These are phyloP conservation scores for Alaudala cheleensis DNA, from an alignment of 2,113 vertebrate species.

Conservation along the genomic window DNA sequence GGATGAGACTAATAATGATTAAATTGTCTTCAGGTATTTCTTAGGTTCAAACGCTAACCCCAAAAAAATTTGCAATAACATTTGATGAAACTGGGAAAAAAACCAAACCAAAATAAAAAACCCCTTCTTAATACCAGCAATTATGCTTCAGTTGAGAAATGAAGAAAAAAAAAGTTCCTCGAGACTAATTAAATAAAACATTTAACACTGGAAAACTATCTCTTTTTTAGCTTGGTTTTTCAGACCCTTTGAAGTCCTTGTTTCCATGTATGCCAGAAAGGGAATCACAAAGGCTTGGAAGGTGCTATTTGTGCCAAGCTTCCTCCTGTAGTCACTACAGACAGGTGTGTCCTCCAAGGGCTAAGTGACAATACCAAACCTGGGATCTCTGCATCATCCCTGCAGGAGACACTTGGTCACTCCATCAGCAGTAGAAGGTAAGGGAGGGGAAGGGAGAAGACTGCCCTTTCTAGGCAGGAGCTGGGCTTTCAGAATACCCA, in stretches of 20 bases:
- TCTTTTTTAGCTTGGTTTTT: neutral
- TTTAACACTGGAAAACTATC: neutral
- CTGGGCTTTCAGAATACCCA: neutral
- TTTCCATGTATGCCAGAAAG: neutral
- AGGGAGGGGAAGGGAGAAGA: neutral
- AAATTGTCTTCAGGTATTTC: neutral
- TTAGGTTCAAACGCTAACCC: neutral
- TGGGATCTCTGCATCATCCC: neutral
- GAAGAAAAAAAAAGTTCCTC: neutral
- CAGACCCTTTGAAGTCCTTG: neutral
- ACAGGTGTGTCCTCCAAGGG: fast-evolving
- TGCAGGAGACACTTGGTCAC: neutral
- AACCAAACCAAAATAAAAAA: neutral
- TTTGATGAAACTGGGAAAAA: neutral
- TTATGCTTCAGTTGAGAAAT: neutral
- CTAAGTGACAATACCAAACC: neutral
- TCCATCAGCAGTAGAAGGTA: neutral
- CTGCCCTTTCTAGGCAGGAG: neutral
- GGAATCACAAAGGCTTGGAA: neutral
- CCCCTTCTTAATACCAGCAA: neutral
- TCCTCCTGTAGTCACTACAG: neutral
- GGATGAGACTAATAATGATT: neutral
- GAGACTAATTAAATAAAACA: neutral
- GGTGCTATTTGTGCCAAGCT: neutral
- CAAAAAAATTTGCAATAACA: neutral